These are phyloP conservation scores for Gandaritis pyraliata DNA, from an alignment of 2,888 invertebrate species.

Conservation along the genomic window DNA sequence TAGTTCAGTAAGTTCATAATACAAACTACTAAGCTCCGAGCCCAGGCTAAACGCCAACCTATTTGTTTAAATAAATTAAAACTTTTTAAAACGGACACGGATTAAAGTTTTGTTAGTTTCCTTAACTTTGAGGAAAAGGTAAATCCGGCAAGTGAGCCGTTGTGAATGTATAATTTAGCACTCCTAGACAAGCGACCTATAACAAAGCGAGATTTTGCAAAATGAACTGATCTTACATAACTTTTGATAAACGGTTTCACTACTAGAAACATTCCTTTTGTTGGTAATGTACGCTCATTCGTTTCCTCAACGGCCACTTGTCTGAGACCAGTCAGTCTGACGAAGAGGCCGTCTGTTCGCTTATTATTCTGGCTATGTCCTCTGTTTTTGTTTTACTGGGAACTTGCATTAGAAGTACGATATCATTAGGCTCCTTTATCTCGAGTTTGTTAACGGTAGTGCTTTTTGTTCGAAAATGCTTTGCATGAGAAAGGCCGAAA, in stretches of 20 bases:
- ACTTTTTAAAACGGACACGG: constrained; percentile 17
- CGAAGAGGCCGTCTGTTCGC: constrained; percentile 10
- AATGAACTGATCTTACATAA: too few relatives aligned
- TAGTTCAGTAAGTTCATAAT: constrained; percentile 10
- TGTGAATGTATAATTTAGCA: constrained; percentile 21
- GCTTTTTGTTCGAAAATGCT: constrained; percentile 23
- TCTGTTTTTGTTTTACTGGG: constrained; percentile 31
- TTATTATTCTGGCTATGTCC: constrained; percentile 28
- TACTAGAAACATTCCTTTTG: background rate
- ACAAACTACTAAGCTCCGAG: constrained; percentile 4
- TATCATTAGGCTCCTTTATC: constrained; percentile 33
- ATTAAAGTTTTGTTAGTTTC: constrained; percentile 18
- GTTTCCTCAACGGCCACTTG: constrained; percentile 7
- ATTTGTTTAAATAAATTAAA: constrained; percentile 17
- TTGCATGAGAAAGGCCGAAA: constrained; percentile 30
- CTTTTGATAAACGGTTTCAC: too few relatives aligned
- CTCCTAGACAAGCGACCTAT: constrained; percentile 8
- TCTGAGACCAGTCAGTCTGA: constrained; percentile 13
- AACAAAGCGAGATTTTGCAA: too few relatives aligned
- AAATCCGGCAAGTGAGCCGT: constrained; percentile 16
- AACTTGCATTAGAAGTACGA: constrained; percentile 28
- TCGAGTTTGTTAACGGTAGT: constrained; percentile 14
- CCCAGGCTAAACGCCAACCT: background rate
- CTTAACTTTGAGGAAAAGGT: constrained; percentile 18
- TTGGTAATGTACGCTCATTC: background rate